These are phyloP conservation scores for Ciconia boyciana DNA, from an alignment of 2,113 vertebrate species.

Conservation along the genomic window DNA sequence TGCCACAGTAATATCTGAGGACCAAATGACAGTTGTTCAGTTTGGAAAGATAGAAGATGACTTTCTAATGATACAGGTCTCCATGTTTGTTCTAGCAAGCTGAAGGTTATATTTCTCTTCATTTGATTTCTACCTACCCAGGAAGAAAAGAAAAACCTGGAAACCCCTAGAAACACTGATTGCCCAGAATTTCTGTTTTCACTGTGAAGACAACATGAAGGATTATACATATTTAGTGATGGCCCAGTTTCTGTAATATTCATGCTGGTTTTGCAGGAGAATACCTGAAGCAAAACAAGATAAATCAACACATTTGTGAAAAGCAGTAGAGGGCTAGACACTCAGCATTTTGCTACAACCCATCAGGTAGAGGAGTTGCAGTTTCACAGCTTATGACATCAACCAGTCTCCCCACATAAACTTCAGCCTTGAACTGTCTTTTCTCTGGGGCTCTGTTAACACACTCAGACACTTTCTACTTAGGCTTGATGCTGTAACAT, in stretches of 20 bases:
- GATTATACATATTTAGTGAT: background rate
- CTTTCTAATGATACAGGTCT: background rate
- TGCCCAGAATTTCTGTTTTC: background rate
- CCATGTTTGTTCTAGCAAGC: background rate
- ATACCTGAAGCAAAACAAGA: background rate
- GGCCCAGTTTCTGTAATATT: background rate
- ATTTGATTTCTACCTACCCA: background rate
- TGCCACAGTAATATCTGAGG: background rate
- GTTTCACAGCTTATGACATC: background rate
- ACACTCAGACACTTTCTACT: background rate
- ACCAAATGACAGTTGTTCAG: background rate
- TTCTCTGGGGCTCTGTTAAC: background rate
- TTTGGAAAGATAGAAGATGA: background rate
- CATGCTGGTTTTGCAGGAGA: background rate
- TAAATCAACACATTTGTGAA: background rate
- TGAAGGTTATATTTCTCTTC: background rate
- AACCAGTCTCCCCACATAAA: background rate
- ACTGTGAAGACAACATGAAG: background rate
- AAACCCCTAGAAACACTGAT: background rate
- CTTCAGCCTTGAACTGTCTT: slow-evolving; percentile 9
- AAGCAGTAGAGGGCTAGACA: background rate
- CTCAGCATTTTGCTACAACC: background rate
- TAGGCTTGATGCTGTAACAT: background rate
- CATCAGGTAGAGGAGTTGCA: background rate
- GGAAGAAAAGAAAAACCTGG: background rate